A percentile compares a stretch with the other conserved stretches of the same genome.
Conservation (phyloP, 2,113 vertebrate genomes). For the Crotalus horridus region DNA sequence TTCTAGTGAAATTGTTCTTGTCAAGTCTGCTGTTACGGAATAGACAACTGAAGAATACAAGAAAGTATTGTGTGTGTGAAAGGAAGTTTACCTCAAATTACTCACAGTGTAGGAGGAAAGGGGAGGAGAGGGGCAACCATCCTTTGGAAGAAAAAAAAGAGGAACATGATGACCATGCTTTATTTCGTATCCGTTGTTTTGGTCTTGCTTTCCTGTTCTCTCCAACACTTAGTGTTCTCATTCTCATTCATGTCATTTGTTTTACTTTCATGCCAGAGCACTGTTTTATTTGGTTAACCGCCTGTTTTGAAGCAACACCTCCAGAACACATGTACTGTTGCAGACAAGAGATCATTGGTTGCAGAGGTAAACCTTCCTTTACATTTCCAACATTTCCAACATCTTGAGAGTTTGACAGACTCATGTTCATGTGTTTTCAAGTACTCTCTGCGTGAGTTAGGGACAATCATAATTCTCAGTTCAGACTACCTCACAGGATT, state of each 20-base stretch:
- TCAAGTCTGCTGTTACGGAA: not conserved
- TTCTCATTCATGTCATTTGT: conserved; percentile 11
- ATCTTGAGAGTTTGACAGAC: conserved; percentile 3
- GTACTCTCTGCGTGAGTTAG: not conserved
- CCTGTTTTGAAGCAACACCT: not conserved
- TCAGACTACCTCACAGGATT: not conserved
- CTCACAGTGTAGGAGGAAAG: not conserved
- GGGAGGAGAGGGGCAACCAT: too few relatives aligned
- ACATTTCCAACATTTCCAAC: not conserved
- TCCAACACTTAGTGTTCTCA: conserved; percentile 19
- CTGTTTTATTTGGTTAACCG: conserved; percentile 19
- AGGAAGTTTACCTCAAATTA: not conserved
- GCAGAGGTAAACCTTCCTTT: not conserved
- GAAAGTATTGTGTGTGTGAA: not conserved
- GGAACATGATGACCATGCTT: not conserved
- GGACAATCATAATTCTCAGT: not conserved
- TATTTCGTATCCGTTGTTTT: conserved; percentile 6
- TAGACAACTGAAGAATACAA: not conserved
- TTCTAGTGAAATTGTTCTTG: not conserved
- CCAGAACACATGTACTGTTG: not conserved
- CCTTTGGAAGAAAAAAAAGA: not conserved
- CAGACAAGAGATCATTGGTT: not conserved
- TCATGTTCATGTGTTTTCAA: not conserved
- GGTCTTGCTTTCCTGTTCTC: conserved; percentile 16
- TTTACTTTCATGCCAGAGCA: conserved; percentile 10